Base-by-base conservation (phyloP, 2,888 invertebrate species). In the Acrobasis suavella region DNA sequence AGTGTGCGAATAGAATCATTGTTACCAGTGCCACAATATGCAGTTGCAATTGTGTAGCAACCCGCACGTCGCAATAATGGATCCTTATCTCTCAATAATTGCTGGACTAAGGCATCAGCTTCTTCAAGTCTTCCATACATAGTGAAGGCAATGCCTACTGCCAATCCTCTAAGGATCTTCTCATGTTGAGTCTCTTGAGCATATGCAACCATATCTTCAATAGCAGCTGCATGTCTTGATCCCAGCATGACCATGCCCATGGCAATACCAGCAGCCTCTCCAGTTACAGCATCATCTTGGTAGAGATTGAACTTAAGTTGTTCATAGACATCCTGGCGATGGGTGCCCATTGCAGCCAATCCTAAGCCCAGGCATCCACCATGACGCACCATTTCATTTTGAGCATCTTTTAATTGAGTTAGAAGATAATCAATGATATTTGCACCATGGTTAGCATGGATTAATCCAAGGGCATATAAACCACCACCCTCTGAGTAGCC, bases 241-340 rank as follows among this genome's bases (percentile, higher is more conserved):
- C 99, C 99, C 73, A 99, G 91, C 99, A 99, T 99, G 0, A 99
- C 98, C 95, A 99, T 96, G 56, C 99, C 99, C 98, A 99, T 99
- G 0, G 98, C 98, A 71, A 99, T 97, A 66, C 99, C 99, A 38
- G 99, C 99, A 8, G 99, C 99, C 91, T 99, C 99, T 38, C 99
- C 99, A 32, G 99, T 98, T 0, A 99, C 98, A 0, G 99, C 99
- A 88, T 99, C 99, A 87, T 99, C 99, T 90, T 99, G 98, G 80
- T 98, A 99, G 65, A 99, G 93, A 87, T 98, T 98, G 82, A 98
- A 98, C 83, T 99, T 99, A 10, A 99, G 93, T 83, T 98, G 98
- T 79, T 98, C 98, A 83, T 99, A 99, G 8, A 98, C 96, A 88
- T 99, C 98, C 85, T 97, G 95, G 55, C 98, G 94, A 80, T 98